phyloP scores from a whole-genome alignment of 2,113 vertebrate genomes.

The Labeo catla region DNA sequence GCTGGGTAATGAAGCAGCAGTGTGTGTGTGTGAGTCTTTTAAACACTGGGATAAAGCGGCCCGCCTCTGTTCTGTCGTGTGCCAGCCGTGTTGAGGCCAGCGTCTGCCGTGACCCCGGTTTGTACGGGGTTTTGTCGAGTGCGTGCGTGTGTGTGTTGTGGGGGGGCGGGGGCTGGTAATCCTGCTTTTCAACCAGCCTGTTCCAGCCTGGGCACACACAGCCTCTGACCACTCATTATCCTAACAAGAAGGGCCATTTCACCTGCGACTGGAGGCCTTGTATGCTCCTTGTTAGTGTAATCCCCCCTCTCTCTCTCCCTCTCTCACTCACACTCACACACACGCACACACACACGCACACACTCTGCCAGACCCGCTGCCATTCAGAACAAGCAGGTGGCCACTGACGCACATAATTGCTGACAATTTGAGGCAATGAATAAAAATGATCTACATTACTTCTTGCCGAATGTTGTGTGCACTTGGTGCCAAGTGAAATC shows the following conservation, averaged over 20 bases:
- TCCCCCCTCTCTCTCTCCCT: constrained; percentile 80
- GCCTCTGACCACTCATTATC: constrained; percentile 96
- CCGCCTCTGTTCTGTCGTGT: constrained; percentile 55
- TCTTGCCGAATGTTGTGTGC: constrained; percentile 99
- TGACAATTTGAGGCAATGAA: constrained; percentile 99
- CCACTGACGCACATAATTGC: constrained; percentile 99
- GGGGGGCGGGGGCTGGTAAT: constrained; percentile 57
- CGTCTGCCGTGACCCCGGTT: constrained; percentile 54
- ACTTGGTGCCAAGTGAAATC: constrained; percentile 96
- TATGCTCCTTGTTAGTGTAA: constrained; percentile 87
- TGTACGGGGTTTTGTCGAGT: constrained; percentile 47
- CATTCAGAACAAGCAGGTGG: constrained; percentile 99
- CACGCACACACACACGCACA: constrained; percentile 85
- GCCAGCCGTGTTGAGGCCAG: constrained; percentile 50
- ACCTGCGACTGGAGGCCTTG: constrained; percentile 88
- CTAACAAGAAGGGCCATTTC: constrained; percentile 99
- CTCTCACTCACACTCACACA: constrained; percentile 85
- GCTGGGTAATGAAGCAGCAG: constrained; percentile 68
- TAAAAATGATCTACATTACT: constrained; percentile 99
- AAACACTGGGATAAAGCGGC: constrained; percentile 59
- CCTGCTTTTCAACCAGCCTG: constrained; percentile 74
- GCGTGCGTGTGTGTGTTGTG: constrained; percentile 29
- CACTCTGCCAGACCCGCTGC: constrained; percentile 87
- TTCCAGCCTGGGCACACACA: constrained; percentile 68
- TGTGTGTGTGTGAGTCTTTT: constrained; percentile 39